These are phyloP conservation scores for Characodon lateralis DNA, from an alignment of 2,797 vertebrate genomes.

Conservation along the genomic window DNA sequence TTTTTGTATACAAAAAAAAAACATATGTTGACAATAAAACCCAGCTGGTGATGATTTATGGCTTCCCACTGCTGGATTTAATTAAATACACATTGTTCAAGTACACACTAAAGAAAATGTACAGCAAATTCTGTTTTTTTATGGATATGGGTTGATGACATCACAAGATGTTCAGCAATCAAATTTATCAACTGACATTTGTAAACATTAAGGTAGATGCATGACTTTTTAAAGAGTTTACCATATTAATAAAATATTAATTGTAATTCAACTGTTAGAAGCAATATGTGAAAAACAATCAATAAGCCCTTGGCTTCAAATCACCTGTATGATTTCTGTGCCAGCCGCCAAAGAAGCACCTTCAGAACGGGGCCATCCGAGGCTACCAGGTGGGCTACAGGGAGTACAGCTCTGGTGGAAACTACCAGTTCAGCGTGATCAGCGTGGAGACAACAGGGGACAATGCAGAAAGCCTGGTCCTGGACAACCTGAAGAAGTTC, in stretches of 20 bases:
- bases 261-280: not conserved
- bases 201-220: too few species aligned
- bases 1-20: not conserved
- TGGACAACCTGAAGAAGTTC: constrained; percentile 97
- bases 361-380: constrained; percentile 94
- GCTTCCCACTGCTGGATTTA: not conserved
- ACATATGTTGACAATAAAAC: not conserved
- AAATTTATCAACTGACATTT: too few species aligned
- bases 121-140: not conserved
- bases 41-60: not conserved
- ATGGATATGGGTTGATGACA: not conserved
- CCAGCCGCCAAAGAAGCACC: constrained; percentile 92
- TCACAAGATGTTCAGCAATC: not conserved
- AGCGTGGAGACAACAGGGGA: constrained; percentile 95
- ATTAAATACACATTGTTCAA: not conserved
- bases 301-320: not conserved
- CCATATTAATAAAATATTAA: too few species aligned
- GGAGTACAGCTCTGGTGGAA: constrained; percentile 93
- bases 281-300: not conserved
- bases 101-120: not conserved
- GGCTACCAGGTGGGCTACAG: constrained; percentile 97
- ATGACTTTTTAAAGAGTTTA: too few species aligned
- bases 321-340: not conserved
- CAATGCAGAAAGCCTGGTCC: constrained; percentile 90
- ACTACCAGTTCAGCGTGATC: constrained; percentile 97